Conservation (phyloP, 1,140 invertebrate genomes). For the Lycorma delicatula region DNA sequence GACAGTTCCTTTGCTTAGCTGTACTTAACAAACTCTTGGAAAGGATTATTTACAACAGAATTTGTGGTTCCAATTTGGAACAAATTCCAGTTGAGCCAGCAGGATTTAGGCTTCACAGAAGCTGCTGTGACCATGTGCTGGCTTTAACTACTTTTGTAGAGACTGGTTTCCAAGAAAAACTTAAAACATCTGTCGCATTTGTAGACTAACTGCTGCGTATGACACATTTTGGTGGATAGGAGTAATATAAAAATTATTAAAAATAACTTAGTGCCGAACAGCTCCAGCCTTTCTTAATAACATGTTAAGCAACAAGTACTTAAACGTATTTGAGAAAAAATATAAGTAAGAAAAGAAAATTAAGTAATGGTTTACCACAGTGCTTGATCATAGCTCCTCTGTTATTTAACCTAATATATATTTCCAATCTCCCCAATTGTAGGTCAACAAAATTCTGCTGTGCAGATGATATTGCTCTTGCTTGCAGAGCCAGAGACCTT, state of each 20-base stretch:
- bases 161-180: slow-evolving; percentile 14
- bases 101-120: slow-evolving; percentile 15
- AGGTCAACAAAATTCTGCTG: too few species aligned
- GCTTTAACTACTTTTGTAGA: slow-evolving; percentile 12
- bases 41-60: too few species aligned
- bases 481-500: too few species aligned
- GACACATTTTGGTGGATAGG: slow-evolving; percentile 9
- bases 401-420: slow-evolving; percentile 13
- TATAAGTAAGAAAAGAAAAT: too few species aligned
- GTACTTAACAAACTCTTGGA: too few species aligned
- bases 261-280: slow-evolving; percentile 6
- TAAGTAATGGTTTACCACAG: slow-evolving; percentile 8
- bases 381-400: slow-evolving; percentile 6
- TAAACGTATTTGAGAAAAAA: too few species aligned
- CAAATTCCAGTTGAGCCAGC: slow-evolving; percentile 9
- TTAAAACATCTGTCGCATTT: slow-evolving; percentile 5
- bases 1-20: too few species aligned
- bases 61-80: too few species aligned
- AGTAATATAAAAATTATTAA: slow-evolving; percentile 13
- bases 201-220: slow-evolving; percentile 6
- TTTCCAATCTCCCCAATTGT: too few species aligned
- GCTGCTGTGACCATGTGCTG: slow-evolving; percentile 15
- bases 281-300: slow-evolving; percentile 11
- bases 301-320: too few species aligned
- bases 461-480: too few species aligned